phyloP scores from a whole-genome alignment of 1,140 invertebrate genomes.

The Chrysomallon squamiferum region DNA sequence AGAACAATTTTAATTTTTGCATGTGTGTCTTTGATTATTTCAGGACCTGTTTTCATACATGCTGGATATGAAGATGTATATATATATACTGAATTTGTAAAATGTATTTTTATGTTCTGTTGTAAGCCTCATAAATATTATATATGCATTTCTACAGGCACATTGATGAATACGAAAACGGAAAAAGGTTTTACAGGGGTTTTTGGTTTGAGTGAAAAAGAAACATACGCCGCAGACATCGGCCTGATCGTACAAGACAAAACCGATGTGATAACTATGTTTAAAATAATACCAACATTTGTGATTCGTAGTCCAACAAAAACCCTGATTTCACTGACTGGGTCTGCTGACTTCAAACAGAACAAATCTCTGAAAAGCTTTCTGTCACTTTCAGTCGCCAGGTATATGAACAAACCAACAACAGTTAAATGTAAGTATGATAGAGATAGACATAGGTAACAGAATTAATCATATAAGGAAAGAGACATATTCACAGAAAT shows the following conservation, averaged over 20 bases:
- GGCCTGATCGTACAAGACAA: slow-evolving; percentile 9
- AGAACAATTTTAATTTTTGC: no score
- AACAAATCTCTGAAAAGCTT: slow-evolving; percentile 10
- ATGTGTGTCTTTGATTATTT: no score
- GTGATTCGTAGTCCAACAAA: slow-evolving; percentile 5
- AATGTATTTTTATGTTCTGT: no score
- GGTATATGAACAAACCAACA: slow-evolving; percentile 11
- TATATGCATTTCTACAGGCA: slow-evolving; percentile 19
- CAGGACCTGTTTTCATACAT: background rate
- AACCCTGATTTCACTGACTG: slow-evolving; percentile 8
- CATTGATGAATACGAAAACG: slow-evolving; percentile 29
- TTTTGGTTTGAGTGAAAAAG: slow-evolving; percentile 22
- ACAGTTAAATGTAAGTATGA: slow-evolving; percentile 14
- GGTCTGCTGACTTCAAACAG: slow-evolving; percentile 9
- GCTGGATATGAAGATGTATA: background rate
- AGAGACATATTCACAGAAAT: no score
- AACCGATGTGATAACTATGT: slow-evolving; percentile 1
- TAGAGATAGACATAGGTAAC: background rate
- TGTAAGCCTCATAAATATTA: slow-evolving; percentile 3
- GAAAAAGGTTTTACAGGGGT: slow-evolving; percentile 20
- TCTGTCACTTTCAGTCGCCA: slow-evolving; percentile 3
- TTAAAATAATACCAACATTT: background rate
- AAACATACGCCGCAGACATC: slow-evolving; percentile 27
- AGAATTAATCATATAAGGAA: no score
- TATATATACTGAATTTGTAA: no score